Conservation (phyloP, 2,113 vertebrate genomes). For the Eonycteris spelaea region DNA sequence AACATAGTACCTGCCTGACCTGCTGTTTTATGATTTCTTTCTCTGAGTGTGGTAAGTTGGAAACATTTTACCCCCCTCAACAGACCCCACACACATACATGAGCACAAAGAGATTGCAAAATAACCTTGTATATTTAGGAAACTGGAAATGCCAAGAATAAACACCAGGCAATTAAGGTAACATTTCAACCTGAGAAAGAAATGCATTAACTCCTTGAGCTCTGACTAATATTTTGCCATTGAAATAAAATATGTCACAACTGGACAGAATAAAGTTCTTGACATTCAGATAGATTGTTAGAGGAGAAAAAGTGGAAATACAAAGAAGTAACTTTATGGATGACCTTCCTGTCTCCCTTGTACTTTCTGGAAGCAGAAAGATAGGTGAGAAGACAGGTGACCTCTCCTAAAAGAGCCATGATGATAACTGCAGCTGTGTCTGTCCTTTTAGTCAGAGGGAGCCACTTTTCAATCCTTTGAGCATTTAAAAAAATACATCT, state of each 20-base stretch:
- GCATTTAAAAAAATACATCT: not conserved
- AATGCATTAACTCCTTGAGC: conserved; percentile 54
- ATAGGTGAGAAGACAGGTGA: not conserved
- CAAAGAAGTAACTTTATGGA: not conserved
- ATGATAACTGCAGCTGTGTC: not conserved
- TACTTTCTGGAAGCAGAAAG: not conserved
- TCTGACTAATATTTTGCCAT: not conserved
- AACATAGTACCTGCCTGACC: conserved; percentile 76
- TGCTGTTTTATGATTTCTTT: conserved; percentile 81
- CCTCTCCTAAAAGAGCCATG: not conserved
- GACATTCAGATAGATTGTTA: not conserved
- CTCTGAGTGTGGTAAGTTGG: conserved; percentile 74
- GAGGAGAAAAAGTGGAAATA: not conserved
- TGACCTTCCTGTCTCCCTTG: not conserved
- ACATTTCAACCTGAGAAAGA: conserved; percentile 42
- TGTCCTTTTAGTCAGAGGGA: not conserved
- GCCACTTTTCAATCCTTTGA: not conserved
- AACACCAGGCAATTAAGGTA: conserved; percentile 62
- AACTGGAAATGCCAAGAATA: conserved; percentile 55
- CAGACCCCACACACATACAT: not conserved
- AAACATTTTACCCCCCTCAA: conserved; percentile 62
- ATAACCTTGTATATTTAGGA: conserved; percentile 62
- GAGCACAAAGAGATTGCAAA: conserved; percentile 43
- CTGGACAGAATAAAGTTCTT: not conserved
- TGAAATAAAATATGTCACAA: not conserved